A percentile compares a stretch with the other conserved stretches of the same genome.
Evolutionary conservation across 2,888 invertebrate genomes (phyloP).

Genomic region (Lasioglossum malachurum): DNA sequence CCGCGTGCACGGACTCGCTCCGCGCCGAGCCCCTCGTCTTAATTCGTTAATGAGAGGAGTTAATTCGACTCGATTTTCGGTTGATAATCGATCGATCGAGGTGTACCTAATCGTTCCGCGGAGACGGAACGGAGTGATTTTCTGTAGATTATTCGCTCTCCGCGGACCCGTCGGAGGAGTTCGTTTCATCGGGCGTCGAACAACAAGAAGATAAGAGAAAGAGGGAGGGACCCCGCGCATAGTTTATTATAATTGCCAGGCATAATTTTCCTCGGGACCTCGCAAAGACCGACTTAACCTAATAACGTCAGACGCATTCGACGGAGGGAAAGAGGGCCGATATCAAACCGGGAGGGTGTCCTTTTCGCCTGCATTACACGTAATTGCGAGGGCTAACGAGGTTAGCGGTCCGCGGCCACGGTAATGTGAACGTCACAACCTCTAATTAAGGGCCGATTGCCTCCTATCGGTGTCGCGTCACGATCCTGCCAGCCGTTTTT

Average conservation of each 20-base stretch:
- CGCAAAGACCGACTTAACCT: constrained; percentile 61
- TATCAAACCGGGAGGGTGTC: constrained; percentile 45
- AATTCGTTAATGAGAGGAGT: neutral
- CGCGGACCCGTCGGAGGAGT: neutral
- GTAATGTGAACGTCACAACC: constrained; percentile 74
- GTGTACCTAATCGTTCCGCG: neutral
- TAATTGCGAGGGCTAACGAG: constrained; percentile 75
- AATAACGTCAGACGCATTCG: constrained; percentile 69
- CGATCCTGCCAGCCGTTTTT: constrained; percentile 35
- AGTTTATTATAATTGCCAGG: constrained; percentile 56
- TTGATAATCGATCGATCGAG: neutral
- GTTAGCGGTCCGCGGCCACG: constrained; percentile 72
- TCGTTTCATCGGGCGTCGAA: neutral
- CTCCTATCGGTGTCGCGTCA: constrained; percentile 42
- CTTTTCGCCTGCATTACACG: constrained; percentile 66
- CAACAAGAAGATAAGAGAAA: neutral
- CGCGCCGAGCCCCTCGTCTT: neutral
- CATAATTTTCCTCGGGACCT: constrained; percentile 53
- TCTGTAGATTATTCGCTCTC: neutral
- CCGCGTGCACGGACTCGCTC: neutral
- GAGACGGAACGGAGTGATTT: neutral
- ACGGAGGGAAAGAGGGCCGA: constrained; percentile 56
- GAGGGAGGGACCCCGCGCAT: neutral
- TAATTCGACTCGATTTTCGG: neutral
- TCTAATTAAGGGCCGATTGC: constrained; percentile 71